A percentile compares a stretch with the other conserved stretches of the same genome.
phyloP scores from a whole-genome alignment of 2,888 invertebrate genomes.

The Micropterix aruncella region DNA sequence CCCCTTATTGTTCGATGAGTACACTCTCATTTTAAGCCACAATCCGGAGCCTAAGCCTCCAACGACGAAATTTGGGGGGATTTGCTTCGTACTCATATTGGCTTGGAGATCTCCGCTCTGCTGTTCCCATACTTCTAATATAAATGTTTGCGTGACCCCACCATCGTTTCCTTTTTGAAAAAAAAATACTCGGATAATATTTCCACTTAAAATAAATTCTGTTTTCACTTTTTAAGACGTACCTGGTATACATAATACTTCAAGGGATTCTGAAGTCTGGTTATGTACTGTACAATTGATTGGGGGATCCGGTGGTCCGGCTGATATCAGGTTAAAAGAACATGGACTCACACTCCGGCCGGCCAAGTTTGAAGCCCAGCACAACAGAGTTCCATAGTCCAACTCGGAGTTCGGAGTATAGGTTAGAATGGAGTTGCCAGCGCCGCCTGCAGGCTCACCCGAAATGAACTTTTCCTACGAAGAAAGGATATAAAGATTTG shows the following conservation, averaged over 20 bases:
- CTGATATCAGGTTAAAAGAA: slow-evolving; percentile 62
- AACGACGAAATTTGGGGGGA: slow-evolving; percentile 39
- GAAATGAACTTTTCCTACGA: background rate
- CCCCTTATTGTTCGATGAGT: slow-evolving; percentile 49
- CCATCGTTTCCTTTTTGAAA: slow-evolving; percentile 54
- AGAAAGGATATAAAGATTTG: too few species aligned
- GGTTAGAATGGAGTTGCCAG: slow-evolving; percentile 30
- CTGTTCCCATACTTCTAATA: slow-evolving; percentile 45
- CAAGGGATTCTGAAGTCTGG: slow-evolving; percentile 22
- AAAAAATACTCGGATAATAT: too few species aligned
- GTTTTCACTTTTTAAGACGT: too few species aligned
- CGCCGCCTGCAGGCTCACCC: background rate
- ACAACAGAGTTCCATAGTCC: slow-evolving; percentile 65
- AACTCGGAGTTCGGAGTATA: slow-evolving; percentile 50
- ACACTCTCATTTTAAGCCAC: slow-evolving; percentile 44
- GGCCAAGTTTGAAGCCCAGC: slow-evolving; percentile 59
- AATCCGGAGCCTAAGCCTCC: slow-evolving; percentile 44
- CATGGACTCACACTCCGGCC: slow-evolving; percentile 61
- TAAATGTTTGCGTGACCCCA: slow-evolving; percentile 46
- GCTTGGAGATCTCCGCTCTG: slow-evolving; percentile 34
- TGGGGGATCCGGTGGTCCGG: slow-evolving; percentile 66
- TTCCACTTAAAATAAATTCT: too few species aligned
- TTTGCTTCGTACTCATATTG: slow-evolving; percentile 37
- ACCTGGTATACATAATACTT: too few species aligned
- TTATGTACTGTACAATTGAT: slow-evolving; percentile 54